These are phyloP conservation scores for Theristicus caerulescens DNA, from an alignment of 2,113 vertebrate species.

Conservation along the genomic window DNA sequence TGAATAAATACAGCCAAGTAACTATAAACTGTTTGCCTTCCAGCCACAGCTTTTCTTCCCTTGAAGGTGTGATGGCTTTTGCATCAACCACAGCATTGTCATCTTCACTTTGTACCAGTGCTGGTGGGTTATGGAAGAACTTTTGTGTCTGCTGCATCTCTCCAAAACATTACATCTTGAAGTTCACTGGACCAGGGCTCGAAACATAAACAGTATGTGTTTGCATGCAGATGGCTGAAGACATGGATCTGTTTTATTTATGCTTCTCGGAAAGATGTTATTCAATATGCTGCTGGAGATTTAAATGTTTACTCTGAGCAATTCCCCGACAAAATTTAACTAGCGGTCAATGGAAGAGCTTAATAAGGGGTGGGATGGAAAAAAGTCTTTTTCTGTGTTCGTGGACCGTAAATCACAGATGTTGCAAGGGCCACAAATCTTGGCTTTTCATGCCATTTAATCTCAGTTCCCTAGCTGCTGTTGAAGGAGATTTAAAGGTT, in stretches of 20 bases:
- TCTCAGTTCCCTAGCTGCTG: background rate
- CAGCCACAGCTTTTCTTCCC: background rate
- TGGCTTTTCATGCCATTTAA: conserved; percentile 20
- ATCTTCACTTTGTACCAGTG: rapidly evolving
- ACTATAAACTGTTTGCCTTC: rapidly evolving
- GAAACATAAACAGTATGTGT: background rate
- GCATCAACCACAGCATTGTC: background rate
- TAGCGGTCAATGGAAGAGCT: background rate
- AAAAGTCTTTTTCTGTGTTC: background rate
- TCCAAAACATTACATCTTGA: background rate
- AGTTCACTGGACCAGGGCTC: background rate
- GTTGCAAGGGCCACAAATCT: conserved; percentile 34
- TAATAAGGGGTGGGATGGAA: background rate
- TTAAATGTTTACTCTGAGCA: conserved; percentile 2
- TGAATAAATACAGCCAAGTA: background rate
- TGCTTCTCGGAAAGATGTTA: background rate
- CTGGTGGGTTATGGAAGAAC: background rate
- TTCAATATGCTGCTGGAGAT: background rate
- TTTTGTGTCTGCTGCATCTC: background rate
- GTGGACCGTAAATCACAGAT: background rate
- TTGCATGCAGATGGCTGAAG: background rate
- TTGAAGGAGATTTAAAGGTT: conserved; percentile 34
- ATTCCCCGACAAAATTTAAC: conserved; percentile 8
- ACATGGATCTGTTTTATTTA: background rate
- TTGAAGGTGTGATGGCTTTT: background rate